phyloP scores from a whole-genome alignment of 1,140 invertebrate genomes.

The Nasonia giraulti region DNA sequence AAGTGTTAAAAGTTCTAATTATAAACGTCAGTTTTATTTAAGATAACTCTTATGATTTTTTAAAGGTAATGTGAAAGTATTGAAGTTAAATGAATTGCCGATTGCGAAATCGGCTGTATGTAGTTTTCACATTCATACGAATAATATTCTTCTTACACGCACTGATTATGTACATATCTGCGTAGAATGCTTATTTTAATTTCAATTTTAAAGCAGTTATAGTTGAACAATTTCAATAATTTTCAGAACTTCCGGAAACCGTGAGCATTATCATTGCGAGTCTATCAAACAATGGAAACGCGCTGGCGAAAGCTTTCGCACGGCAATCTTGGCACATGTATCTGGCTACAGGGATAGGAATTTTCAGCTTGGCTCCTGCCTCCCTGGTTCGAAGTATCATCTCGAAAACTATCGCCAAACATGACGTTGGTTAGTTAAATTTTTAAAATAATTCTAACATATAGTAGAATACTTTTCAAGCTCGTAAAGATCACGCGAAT shows the following conservation, averaged over 20 bases:
- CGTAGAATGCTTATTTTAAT: too few relatives aligned
- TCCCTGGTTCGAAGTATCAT: constrained; percentile 79
- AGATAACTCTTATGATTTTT: background rate
- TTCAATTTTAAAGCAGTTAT: too few relatives aligned
- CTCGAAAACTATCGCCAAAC: constrained; percentile 78
- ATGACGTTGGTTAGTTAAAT: constrained; percentile 78
- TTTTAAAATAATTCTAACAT: background rate
- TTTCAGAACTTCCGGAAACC: constrained; percentile 55
- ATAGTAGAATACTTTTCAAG: too few relatives aligned
- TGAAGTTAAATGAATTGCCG: too few relatives aligned
- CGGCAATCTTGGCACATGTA: constrained; percentile 80
- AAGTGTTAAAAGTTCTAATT: background rate
- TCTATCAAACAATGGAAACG: constrained; percentile 24
- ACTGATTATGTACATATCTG: too few relatives aligned
- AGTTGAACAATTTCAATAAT: constrained; percentile 15
- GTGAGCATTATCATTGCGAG: constrained; percentile 8
- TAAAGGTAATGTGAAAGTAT: too few relatives aligned
- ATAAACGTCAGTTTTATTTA: background rate
- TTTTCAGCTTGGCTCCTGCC: constrained; percentile 75
- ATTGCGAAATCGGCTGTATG: too few relatives aligned
- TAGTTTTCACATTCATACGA: too few relatives aligned
- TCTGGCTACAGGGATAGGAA: constrained; percentile 71
- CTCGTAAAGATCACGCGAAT: too few relatives aligned
- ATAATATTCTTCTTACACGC: too few relatives aligned
- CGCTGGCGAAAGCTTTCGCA: constrained; percentile 71